Evolutionary conservation across 2,113 vertebrate genomes (phyloP).

Genomic region (Rana temporaria): DNA sequence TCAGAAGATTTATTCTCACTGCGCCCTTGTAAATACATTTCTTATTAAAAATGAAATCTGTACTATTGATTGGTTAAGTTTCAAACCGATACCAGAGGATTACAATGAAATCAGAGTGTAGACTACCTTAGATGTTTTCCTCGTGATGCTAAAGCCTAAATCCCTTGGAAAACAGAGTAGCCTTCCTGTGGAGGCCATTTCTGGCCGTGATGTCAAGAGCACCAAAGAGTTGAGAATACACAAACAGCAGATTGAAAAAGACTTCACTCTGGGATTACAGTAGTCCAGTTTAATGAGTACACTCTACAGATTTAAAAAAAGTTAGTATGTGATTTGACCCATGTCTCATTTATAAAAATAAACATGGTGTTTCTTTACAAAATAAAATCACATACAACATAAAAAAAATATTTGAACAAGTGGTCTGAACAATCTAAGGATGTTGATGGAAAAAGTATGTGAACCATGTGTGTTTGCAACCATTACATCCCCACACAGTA

Average conservation of each 20-base stretch:
- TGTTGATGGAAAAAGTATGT: too few relatives aligned
- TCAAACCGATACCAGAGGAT: slow-evolving; percentile 18
- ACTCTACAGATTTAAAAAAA: neutral
- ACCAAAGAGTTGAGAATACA: neutral
- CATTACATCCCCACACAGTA: too few relatives aligned
- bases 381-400: too few relatives aligned
- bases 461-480: too few relatives aligned
- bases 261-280: neutral
- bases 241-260: neutral
- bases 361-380: too few relatives aligned
- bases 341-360: too few relatives aligned
- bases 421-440: too few relatives aligned
- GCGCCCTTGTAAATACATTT: slow-evolving; percentile 23
- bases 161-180: neutral
- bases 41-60: slow-evolving; percentile 38
- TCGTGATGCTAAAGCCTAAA: neutral
- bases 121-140: neutral
- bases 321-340: too few relatives aligned
- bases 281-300: neutral
- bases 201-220: neutral
- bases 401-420: too few relatives aligned
- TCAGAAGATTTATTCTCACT: slow-evolving; percentile 22
- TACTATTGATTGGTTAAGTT: slow-evolving; percentile 19
- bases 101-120: slow-evolving; percentile 11
- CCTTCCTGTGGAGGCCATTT: neutral